These are phyloP conservation scores for Jordanella pulchra DNA, from an alignment of 2,797 vertebrate genomes.

Conservation along the genomic window DNA sequence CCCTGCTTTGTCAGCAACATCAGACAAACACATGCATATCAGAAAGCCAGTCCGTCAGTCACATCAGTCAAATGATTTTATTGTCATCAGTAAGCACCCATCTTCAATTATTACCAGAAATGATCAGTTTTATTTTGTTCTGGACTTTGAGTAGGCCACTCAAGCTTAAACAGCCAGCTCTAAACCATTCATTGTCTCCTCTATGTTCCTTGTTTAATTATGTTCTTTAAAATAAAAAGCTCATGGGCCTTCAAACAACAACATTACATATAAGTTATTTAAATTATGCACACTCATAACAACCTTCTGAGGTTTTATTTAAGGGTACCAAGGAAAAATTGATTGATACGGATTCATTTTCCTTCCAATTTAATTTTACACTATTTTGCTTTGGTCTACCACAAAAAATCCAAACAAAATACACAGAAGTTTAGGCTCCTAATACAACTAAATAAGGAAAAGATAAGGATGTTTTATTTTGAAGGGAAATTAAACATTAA, in stretches of 20 bases:
- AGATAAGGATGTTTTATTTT: neutral
- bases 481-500: neutral
- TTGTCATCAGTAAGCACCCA: neutral
- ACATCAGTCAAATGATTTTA: neutral
- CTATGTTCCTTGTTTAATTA: neutral
- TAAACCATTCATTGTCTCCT: neutral
- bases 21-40: neutral
- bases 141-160: slow-evolving; percentile 1
- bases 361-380: neutral
- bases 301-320: neutral
- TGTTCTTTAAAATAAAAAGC: no score
- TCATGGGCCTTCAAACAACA: neutral
- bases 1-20: neutral
- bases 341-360: neutral
- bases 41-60: no score
- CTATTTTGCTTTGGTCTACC: neutral
- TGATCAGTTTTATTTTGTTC: neutral
- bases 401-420: neutral
- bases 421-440: neutral
- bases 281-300: no score
- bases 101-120: neutral
- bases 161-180: neutral
- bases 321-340: neutral
- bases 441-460: neutral
- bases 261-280: no score